Evolutionary conservation across 2,113 vertebrate species (phyloP).

Genomic region (Aleadryas rufinucha): DNA sequence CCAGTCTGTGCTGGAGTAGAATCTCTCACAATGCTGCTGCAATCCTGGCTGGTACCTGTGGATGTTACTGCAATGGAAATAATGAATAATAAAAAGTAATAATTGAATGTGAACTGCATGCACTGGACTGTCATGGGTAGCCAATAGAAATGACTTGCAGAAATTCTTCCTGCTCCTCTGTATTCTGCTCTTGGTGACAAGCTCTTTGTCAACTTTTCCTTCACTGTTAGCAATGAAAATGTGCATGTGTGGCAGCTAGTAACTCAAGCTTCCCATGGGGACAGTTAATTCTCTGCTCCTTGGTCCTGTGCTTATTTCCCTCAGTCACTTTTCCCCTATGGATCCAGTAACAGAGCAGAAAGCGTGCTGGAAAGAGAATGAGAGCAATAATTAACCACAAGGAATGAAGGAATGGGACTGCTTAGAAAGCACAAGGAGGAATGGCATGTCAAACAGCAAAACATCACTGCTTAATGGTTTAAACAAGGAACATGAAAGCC

Average conservation of each 20-base stretch:
- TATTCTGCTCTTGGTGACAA: constrained; percentile 80
- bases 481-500: constrained; percentile 48
- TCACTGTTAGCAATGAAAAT: constrained; percentile 30
- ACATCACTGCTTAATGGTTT: constrained; percentile 61
- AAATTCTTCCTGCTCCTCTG: constrained; percentile 33
- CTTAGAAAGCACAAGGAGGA: constrained; percentile 66
- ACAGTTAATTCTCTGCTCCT: constrained; percentile 74
- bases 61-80: not conserved
- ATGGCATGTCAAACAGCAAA: constrained; percentile 73
- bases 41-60: not conserved
- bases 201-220: constrained; percentile 78
- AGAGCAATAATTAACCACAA: constrained; percentile 66
- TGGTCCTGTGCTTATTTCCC: constrained; percentile 69
- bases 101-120: not conserved
- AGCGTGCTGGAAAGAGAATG: not conserved
- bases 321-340: constrained; percentile 48
- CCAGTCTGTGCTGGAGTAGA: not conserved
- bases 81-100: constrained; percentile 33
- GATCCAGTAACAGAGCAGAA: constrained; percentile 59
- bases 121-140: not conserved
- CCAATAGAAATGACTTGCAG: constrained; percentile 9
- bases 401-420: constrained; percentile 59
- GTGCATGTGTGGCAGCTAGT: constrained; percentile 66
- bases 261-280: constrained; percentile 80
- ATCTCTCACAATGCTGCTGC: not conserved